phyloP scores from a whole-genome alignment of 2,113 vertebrate genomes.

The Bothrops jararaca region DNA sequence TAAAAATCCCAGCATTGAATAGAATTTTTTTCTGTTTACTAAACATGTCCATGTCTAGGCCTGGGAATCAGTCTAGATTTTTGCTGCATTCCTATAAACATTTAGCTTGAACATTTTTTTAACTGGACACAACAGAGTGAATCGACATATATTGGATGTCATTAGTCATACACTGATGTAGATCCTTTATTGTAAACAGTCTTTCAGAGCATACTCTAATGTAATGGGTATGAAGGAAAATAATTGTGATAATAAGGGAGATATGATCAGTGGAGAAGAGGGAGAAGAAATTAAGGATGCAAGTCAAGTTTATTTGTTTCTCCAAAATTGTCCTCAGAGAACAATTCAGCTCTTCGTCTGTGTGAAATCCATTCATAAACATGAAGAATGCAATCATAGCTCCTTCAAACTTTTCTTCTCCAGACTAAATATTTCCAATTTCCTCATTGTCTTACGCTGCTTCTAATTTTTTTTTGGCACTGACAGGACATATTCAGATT shows the following conservation, averaged over 20 bases:
- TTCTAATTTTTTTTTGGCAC: not conserved
- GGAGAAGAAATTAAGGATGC: not conserved
- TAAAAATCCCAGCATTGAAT: not conserved
- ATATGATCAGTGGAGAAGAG: not conserved
- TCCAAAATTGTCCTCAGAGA: not conserved
- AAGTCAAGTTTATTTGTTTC: not conserved
- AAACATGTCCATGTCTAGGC: not conserved
- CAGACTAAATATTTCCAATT: not conserved
- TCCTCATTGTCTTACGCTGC: not conserved
- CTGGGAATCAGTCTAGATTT: not conserved
- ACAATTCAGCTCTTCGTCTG: not conserved
- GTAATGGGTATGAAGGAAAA: not conserved
- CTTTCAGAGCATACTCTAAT: not conserved
- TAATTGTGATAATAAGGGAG: not conserved
- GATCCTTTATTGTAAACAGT: not conserved
- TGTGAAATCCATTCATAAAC: not conserved
- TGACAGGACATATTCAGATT: not conserved
- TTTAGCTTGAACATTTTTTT: not conserved
- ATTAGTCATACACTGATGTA: not conserved
- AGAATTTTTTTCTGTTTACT: not conserved
- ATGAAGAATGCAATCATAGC: not conserved
- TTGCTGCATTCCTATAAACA: not conserved
- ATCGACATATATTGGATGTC: not conserved
- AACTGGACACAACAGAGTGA: not conserved
- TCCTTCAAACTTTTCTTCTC: not conserved